Base-by-base conservation (phyloP, 2,888 invertebrate genomes). In the Hermaeophaga mercurialis region DNA sequence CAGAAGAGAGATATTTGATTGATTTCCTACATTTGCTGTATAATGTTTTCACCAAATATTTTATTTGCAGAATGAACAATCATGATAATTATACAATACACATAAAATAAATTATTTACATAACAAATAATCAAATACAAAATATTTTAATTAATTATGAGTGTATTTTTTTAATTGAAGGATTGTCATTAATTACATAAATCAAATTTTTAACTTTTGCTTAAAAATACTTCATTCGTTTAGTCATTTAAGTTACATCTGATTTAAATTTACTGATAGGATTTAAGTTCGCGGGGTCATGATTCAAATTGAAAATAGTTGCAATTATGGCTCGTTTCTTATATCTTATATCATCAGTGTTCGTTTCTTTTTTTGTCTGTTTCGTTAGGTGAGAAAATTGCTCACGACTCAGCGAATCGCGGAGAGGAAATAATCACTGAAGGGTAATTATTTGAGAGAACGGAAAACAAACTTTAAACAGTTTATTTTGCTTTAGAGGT, bases 311-410 rank as follows among this genome's bases (percentile, higher is more conserved):
- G 36, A 36, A 36, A 31, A 36, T 36, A 36, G 36, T 36, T 36
- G 36, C 17, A 36, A 36, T 36, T 36, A 36, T 36, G 36, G 36
- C 17, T 4, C 5, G 17, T 36, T 36, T 36, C 36, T 36, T 36
- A 36, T 36, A 17, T 36, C n/a, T n/a, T n/a, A n/a, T n/a, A n/a
- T 28, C n/a, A 28, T 5, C 22, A 22, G 22, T 11, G 31, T 31
- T 11, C 31, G 31, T 17, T 36, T 15, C 1, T 31, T 45, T 36
- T 58, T 44, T 58, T 54, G 46, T 53, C 31, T 49, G 38, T 52
- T 54, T 54, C 28, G 39, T 44, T 44, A 54, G 46, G 56, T 56
- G 60, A 52, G 60, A 60, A 50, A 57, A 57, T 60, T 53, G 47
- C 43, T 48, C 48, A 38, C 48, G 47, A 43, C 28, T 45, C 15